These are phyloP conservation scores for Cryptotermes secundus DNA, from an alignment of 1,140 invertebrate genomes.

Conservation along the genomic window DNA sequence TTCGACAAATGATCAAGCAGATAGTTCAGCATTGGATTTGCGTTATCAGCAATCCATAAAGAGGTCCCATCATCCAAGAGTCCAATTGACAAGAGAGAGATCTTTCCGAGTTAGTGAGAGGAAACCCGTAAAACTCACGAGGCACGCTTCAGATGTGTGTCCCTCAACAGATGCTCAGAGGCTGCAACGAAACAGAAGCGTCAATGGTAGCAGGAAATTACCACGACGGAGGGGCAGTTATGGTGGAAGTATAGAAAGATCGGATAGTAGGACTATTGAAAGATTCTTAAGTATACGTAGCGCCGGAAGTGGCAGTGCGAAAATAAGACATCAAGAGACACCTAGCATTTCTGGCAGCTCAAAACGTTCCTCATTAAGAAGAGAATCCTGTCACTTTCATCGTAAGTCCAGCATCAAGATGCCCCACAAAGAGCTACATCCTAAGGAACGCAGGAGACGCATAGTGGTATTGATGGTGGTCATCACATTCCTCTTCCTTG, in stretches of 20 bases:
- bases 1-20: conserved; percentile 5
- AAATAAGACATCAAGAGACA: neutral
- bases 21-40: neutral
- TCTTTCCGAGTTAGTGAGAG: neutral
- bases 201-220: neutral
- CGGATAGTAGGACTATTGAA: neutral
- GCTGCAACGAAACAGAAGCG: conserved; percentile 11
- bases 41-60: neutral
- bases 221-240: neutral
- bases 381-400: neutral
- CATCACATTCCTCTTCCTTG: conserved; percentile 65
- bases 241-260: neutral
- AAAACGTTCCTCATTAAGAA: neutral
- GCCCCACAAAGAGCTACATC: conserved; percentile 29
- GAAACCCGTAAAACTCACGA: neutral
- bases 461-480: conserved; percentile 64
- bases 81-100: neutral
- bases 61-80: neutral
- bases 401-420: neutral
- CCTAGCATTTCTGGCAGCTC: neutral
- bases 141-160: conserved; percentile 20
- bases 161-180: neutral
- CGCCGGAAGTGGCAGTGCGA: neutral
- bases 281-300: neutral
- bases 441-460: conserved; percentile 58